Conservation (phyloP, 2,797 vertebrate genomes). For the Scarus forsteni region DNA sequence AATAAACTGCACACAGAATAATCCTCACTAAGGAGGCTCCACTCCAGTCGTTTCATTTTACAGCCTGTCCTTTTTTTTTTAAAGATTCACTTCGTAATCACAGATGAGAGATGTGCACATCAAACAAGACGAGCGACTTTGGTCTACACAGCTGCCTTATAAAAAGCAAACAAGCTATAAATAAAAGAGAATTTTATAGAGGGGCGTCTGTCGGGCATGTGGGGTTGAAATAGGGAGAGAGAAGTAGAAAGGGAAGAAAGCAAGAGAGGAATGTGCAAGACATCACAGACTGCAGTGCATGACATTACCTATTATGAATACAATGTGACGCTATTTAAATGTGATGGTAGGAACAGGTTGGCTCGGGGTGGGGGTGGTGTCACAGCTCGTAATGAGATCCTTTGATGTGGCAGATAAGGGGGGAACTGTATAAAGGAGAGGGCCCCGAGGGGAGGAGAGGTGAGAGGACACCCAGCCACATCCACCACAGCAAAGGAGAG, state of each 20-base stretch:
- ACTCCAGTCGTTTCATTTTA: constrained; percentile 81
- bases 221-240: constrained; percentile 61
- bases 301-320: constrained; percentile 83
- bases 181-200: constrained; percentile 89
- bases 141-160: constrained; percentile 83
- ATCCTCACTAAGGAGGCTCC: constrained; percentile 74
- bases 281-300: constrained; percentile 76
- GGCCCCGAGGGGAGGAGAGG: constrained; percentile 71
- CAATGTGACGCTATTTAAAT: constrained; percentile 84
- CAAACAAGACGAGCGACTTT: constrained; percentile 83
- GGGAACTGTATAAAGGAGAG: constrained; percentile 66
- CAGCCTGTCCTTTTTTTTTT: constrained; percentile 73
- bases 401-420: constrained; percentile 87
- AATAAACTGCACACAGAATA: constrained; percentile 71
- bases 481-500: constrained; percentile 39
- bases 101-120: constrained; percentile 84
- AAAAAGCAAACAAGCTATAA: constrained; percentile 87
- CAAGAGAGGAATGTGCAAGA: constrained; percentile 58
- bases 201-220: constrained; percentile 79
- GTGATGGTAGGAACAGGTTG: constrained; percentile 81
- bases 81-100: constrained; percentile 81
- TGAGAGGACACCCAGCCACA: constrained; percentile 72
- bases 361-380: constrained; percentile 74
- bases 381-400: constrained; percentile 84
- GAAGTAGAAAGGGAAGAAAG: constrained; percentile 52